A percentile compares a stretch with the other conserved stretches of the same genome.
Conservation (phyloP, 1,140 invertebrate species). For the Patella vulgata region DNA sequence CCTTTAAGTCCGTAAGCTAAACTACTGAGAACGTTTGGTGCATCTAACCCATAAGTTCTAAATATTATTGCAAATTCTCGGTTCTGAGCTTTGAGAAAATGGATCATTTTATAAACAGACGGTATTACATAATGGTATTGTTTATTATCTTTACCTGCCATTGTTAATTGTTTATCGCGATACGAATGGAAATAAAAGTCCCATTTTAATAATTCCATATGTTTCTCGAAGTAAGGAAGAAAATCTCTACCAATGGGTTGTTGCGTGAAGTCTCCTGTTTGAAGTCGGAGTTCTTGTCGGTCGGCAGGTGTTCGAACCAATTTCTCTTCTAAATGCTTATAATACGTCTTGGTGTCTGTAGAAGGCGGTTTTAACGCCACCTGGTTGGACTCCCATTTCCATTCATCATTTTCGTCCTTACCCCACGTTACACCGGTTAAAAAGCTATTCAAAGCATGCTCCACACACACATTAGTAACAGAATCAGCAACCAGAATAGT, state of each 20-base stretch:
- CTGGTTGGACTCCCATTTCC: slow-evolving; percentile 50
- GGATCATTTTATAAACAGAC: slow-evolving; percentile 55
- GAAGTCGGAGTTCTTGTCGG: slow-evolving; percentile 43
- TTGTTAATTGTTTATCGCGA: slow-evolving; percentile 38
- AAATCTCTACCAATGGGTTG: slow-evolving; percentile 47
- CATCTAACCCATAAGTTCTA: slow-evolving; percentile 61
- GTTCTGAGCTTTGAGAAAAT: slow-evolving; percentile 41
- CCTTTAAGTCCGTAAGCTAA: slow-evolving; percentile 46
- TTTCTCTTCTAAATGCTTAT: slow-evolving; percentile 57
- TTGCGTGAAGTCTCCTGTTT: slow-evolving; percentile 57
- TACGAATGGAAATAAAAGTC: slow-evolving; percentile 19
- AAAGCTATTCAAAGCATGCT: slow-evolving; percentile 62
- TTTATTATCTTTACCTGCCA: slow-evolving; percentile 48
- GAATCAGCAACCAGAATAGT: slow-evolving; percentile 63
- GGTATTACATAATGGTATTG: slow-evolving; percentile 64
- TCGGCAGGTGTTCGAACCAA: slow-evolving; percentile 53
- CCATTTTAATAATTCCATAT: slow-evolving; percentile 51
- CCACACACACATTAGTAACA: slow-evolving; percentile 59
- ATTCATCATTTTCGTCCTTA: slow-evolving; percentile 36
- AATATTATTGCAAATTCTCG: slow-evolving; percentile 60
- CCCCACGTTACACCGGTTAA: slow-evolving; percentile 62
- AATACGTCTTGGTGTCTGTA: slow-evolving; percentile 46
- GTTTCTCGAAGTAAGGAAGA: slow-evolving; percentile 46
- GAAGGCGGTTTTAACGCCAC: slow-evolving; percentile 49
- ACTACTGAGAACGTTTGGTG: slow-evolving; percentile 55